Evolutionary conservation across 2,888 invertebrate species (phyloP).

Genomic region (Athalia rosae): DNA sequence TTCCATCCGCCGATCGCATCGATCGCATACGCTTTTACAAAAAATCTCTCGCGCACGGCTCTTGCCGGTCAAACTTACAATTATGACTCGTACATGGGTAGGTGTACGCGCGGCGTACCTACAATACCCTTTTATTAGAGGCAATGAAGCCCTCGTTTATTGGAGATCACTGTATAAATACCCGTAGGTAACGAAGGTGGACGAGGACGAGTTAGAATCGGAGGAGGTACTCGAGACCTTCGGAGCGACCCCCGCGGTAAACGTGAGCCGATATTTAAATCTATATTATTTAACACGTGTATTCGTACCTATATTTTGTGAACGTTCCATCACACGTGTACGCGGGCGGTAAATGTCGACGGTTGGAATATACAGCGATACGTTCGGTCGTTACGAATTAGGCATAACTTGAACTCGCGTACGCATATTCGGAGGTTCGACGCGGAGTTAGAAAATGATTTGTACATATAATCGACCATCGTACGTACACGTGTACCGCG

Average conservation of each 20-base stretch:
- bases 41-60: too few species aligned
- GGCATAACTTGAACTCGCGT: too few species aligned
- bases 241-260: slow-evolving; percentile 6
- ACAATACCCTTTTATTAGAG: slow-evolving; percentile 15
- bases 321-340: background rate
- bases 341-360: too few species aligned
- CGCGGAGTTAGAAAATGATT: background rate
- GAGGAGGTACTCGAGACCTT: slow-evolving; percentile 20
- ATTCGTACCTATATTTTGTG: background rate
- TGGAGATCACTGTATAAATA: slow-evolving; percentile 16
- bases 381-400: too few species aligned
- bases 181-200: slow-evolving; percentile 18
- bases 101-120: too few species aligned
- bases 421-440: slow-evolving; percentile 20
- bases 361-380: too few species aligned
- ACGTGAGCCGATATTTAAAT: slow-evolving; percentile 35
- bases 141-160: slow-evolving; percentile 41
- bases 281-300: background rate
- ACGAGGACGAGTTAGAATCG: too few species aligned
- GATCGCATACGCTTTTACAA: too few species aligned
- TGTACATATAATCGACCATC: too few species aligned
- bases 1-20: too few species aligned
- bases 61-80: too few species aligned
- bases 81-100: too few species aligned
- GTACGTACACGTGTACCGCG: background rate